Evolutionary conservation across 2,113 vertebrate species (phyloP).

Genomic region (Chlamydotis undulata): DNA sequence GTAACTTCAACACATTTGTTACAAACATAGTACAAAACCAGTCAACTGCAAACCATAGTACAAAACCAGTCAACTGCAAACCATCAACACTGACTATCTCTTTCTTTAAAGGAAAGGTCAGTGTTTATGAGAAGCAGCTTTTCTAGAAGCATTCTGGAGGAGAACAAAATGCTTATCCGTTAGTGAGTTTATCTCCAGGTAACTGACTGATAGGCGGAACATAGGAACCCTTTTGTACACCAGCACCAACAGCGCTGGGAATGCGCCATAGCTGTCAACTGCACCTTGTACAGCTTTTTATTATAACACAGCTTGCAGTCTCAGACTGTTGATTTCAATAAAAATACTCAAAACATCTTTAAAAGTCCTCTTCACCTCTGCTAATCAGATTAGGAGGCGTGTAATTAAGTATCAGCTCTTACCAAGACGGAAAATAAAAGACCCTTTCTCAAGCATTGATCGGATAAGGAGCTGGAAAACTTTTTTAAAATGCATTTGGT

Average conservation of each 20-base stretch:
- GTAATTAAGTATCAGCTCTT: neutral
- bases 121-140: neutral
- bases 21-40: neutral
- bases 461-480: neutral
- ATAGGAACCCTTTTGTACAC: neutral
- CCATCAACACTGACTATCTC: neutral
- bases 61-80: neutral
- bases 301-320: neutral
- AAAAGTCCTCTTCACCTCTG: neutral
- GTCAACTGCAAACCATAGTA: neutral
- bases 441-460: neutral
- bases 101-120: neutral
- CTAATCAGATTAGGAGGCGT: neutral
- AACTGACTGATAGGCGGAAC: neutral
- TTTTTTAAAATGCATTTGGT: neutral
- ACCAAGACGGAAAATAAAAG: neutral
- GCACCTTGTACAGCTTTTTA: neutral
- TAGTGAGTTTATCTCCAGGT: neutral
- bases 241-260: neutral
- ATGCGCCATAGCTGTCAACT: rapidly evolving
- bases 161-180: neutral
- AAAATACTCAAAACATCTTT: neutral
- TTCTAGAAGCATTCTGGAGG: neutral
- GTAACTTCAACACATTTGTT: neutral
- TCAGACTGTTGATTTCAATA: neutral